Evolutionary conservation across 1,140 invertebrate species (phyloP).

Genomic region (Drosophila grimshawi): DNA sequence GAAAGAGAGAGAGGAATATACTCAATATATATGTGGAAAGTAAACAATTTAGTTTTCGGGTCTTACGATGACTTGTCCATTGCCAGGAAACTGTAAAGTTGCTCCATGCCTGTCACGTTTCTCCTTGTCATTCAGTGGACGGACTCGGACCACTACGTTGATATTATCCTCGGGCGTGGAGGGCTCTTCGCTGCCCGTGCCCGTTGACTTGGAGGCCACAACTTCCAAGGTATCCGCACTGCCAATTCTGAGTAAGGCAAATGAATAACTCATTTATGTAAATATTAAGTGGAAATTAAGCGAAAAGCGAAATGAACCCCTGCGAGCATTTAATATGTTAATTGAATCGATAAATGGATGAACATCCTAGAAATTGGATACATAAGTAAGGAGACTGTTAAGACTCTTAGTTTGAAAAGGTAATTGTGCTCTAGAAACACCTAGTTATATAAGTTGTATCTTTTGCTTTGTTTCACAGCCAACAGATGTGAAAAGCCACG

Average conservation of each 20-base stretch:
- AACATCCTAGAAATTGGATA: too few species aligned
- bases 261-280: conserved; percentile 16
- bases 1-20: neutral
- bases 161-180: conserved; percentile 90
- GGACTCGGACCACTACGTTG: conserved; percentile 91
- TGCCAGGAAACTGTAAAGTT: conserved; percentile 90
- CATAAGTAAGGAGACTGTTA: too few species aligned
- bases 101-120: conserved; percentile 87
- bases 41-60: neutral
- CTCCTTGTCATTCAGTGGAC: conserved; percentile 90
- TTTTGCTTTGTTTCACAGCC: too few species aligned
- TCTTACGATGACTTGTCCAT: conserved; percentile 90
- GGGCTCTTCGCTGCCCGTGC: conserved; percentile 77
- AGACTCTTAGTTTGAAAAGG: too few species aligned
- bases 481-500: too few species aligned
- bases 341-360: too few species aligned
- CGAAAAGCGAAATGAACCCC: neutral
- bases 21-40: too few species aligned
- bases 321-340: too few species aligned
- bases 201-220: conserved; percentile 79
- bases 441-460: too few species aligned
- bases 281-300: conserved; percentile 25
- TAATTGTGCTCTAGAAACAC: too few species aligned
- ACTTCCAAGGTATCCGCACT: conserved; percentile 82
- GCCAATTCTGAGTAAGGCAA: conserved; percentile 62